Percentiles rank a stretch among this genome's conserved stretches.
Evolutionary conservation across 37 sponge, comb jelly and placozoan species (phyloP).

Genomic region (Diacarnus erythraeanus): DNA sequence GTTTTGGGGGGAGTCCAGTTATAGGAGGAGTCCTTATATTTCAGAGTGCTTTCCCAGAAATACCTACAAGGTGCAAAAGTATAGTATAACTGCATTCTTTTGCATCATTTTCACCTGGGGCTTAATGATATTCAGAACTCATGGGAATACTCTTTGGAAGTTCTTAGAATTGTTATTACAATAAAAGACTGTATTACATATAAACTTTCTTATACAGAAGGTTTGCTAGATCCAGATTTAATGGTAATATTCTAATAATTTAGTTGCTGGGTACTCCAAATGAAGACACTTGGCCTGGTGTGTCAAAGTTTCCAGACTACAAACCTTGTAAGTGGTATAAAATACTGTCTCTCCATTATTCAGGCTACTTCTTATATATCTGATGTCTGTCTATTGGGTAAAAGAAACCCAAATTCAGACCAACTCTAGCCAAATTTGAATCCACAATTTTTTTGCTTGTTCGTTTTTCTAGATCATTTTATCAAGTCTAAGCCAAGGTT

Average conservation of each 20-base stretch:
- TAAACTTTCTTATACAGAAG: neutral
- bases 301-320: slow-evolving; percentile 73
- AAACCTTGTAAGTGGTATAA: slow-evolving; percentile 46
- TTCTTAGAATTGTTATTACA: no score
- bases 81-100: no score
- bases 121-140: no score
- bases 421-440: neutral
- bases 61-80: no score
- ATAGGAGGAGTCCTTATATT: no score
- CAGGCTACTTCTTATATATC: neutral
- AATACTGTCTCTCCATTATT: neutral
- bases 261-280: slow-evolving; percentile 91
- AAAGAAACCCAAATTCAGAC: neutral
- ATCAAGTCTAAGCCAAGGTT: slow-evolving; percentile 18
- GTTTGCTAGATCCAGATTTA: neutral
- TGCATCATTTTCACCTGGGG: no score
- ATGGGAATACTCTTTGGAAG: no score
- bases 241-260: neutral
- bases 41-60: no score
- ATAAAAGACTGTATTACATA: neutral
- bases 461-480: slow-evolving; percentile 29
- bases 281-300: slow-evolving; percentile 86
- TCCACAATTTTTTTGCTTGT: neutral
- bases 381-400: neutral
- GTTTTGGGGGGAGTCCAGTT: no score